Evolutionary conservation across 2,888 invertebrate genomes (phyloP), one percentile per base, ranked within the genome.

Genomic region (Ceramica pisi): DNA sequence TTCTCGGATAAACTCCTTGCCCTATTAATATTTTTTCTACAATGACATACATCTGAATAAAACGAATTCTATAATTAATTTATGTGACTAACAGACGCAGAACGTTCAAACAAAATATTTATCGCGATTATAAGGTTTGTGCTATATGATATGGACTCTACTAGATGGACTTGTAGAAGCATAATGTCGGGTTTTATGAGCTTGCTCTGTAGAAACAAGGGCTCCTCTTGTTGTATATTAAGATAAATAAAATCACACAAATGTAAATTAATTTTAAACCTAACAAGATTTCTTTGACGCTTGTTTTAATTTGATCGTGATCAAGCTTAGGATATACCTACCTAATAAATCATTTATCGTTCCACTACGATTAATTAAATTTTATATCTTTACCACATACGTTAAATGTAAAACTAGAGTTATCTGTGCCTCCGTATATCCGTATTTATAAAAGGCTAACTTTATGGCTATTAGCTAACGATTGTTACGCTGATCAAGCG

Each of bases 21-120:
- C 89, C 90, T 90, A 91, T 89, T 90, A 89, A 90, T 91, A 90
- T 86, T 85, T 76, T 82, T 71, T 74, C 57, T 72, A 85, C 81
- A 85, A 75, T 85, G 86, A 83, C 86, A 85, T 82, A 85, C 76
- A 85, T 85, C 73, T 73, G 64, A 81, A 85, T 81, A 81, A 81
- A 81, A 81, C 76, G 48, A 73, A 75, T 80, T 80, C 85, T 85
- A 81, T 80, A 81, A 78, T 83, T 81, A 85, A 78, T 81, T 67
- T 51, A 71, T 57, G 65, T 78, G 75, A 80, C 66, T 75, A 81
- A 83, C 72, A 65, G 70, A 44, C 63, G 48, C 63, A 59, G 56
- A 71, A 53, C 57, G 38, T 65, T 60, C 50, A 72, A 75, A 73
- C 31, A 55, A 71, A 84, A 74, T 76, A 68, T 76, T 74, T 76